phyloP scores from a whole-genome alignment of 2,797 vertebrate species.

The Xyrichtys novacula region DNA sequence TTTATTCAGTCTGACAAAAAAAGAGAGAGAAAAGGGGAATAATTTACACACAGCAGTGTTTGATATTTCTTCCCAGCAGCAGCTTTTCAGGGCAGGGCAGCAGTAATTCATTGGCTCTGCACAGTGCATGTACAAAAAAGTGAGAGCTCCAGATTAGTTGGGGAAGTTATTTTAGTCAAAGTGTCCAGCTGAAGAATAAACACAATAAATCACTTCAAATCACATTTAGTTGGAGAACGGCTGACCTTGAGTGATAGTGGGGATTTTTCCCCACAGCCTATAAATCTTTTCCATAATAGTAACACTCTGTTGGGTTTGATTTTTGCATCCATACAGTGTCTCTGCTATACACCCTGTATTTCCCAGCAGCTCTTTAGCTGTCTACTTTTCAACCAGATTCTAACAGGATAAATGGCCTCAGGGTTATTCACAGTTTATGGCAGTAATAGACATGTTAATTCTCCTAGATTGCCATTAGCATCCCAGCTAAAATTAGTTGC shows the following conservation, averaged over 20 bases:
- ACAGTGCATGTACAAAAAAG: constrained; percentile 16
- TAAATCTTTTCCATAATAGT: constrained; percentile 24
- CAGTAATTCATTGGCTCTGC: constrained; percentile 49
- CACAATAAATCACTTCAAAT: constrained; percentile 56
- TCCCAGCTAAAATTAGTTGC: constrained; percentile 77
- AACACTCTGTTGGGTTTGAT: constrained; percentile 27
- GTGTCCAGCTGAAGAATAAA: constrained; percentile 46
- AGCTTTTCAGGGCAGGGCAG: constrained; percentile 34
- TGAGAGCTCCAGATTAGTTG: constrained; percentile 39
- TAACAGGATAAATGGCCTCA: constrained; percentile 59
- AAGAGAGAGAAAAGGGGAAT: constrained; percentile 20
- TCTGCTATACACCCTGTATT: constrained; percentile 13
- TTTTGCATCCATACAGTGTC: constrained; percentile 25
- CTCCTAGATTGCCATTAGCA: constrained; percentile 72
- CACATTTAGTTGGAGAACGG: constrained; percentile 32
- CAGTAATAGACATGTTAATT: constrained; percentile 78
- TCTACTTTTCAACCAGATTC: constrained; percentile 47
- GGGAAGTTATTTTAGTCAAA: constrained; percentile 52
- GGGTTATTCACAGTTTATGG: constrained; percentile 78
- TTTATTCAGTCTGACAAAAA: constrained; percentile 45
- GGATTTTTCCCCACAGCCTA: constrained; percentile 16
- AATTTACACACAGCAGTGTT: constrained; percentile 28
- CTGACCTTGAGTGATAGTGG: constrained; percentile 52
- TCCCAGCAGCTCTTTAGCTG: constrained; percentile 30
- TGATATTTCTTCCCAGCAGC: constrained; percentile 9